Base-by-base conservation (phyloP, 2,113 vertebrate species). In the Ahaetulla prasina region DNA sequence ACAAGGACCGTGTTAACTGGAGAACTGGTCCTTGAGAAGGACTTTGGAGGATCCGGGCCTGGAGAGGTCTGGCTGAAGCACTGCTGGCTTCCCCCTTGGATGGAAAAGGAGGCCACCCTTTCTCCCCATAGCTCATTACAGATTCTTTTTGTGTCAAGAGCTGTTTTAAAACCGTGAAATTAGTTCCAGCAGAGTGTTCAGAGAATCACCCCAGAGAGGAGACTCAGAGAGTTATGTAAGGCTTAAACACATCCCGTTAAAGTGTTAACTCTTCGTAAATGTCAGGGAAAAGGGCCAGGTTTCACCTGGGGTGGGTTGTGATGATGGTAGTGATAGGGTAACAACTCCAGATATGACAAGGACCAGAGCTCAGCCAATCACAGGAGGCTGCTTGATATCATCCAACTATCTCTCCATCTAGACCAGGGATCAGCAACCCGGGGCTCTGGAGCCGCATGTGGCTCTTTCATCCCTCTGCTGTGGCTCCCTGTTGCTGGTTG, bases 81-180 rank as follows among this genome's bases (percentile, higher is more conserved):
- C 96, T 95, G 95, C 86, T 63, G n/a, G 23, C 49, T 95, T 96
- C 95, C 96, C 93, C 94, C 2, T 94, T 89, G 95, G 95, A 95
- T 90, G 89, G 96, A 95, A 96, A 97, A 96, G 96, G 96, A 96
- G 97, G 96, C 94, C 97, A 97, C 96, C 93, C 43, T 96, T 95
- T 97, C 97, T 97, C 96, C 94, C 92, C 90, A 97, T 95, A 97
- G 97, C 96, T 98, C 96, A 98, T 97, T 97, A 97, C 63, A 87
- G 96, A 98, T 98, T 98, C 97, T 96, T 98, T 97, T 97, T 96
- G 97, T 98, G 97, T 96, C 96, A 95, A 16, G 96, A 97, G 95
- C 97, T 97, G 97, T 97, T 98, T 98, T 96, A 98, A 97, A 98
- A 97, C 96, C 94, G 92, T 97, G 97, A 98, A 98, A 98, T 98